phyloP scores from a whole-genome alignment of 2,888 invertebrate genomes.

The Zonitis immaculata region DNA sequence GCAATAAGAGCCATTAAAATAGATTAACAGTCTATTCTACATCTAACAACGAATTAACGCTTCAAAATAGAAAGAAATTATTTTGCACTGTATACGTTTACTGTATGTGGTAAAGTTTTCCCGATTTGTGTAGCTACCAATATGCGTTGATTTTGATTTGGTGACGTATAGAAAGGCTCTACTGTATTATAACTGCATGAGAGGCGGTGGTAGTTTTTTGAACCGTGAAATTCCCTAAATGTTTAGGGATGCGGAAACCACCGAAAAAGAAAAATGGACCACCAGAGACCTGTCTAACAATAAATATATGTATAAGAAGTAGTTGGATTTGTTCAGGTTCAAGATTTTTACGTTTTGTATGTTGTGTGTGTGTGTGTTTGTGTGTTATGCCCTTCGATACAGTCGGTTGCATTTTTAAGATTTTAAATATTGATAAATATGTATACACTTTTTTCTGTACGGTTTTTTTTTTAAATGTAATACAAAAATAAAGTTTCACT shows the following conservation, averaged over 20 bases:
- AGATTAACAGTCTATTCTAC: too few species aligned
- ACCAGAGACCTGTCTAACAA: slow-evolving; percentile 4
- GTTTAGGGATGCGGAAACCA: slow-evolving; percentile 20
- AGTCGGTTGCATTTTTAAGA: slow-evolving; percentile 19
- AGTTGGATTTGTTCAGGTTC: background rate
- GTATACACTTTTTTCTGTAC: background rate
- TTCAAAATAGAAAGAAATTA: too few species aligned
- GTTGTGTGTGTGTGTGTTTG: too few species aligned
- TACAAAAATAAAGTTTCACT: background rate
- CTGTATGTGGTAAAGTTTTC: too few species aligned
- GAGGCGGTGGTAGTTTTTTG: slow-evolving; percentile 1
- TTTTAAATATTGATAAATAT: background rate
- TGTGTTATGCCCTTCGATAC: slow-evolving; percentile 15
- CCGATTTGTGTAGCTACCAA: too few species aligned
- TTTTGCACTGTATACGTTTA: too few species aligned
- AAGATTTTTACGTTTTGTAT: too few species aligned
- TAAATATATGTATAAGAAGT: slow-evolving; percentile 16
- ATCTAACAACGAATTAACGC: too few species aligned
- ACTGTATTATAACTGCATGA: background rate
- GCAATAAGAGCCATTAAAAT: too few species aligned
- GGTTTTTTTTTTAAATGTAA: too few species aligned
- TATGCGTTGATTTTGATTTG: too few species aligned
- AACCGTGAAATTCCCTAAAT: slow-evolving; percentile 17
- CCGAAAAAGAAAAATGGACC: slow-evolving; percentile 2
- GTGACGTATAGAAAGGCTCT: too few species aligned